Percentiles rank a stretch among this genome's conserved stretches.
Evolutionary conservation across 2,797 vertebrate species (phyloP).

Genomic region (Neostethus bicornis): DNA sequence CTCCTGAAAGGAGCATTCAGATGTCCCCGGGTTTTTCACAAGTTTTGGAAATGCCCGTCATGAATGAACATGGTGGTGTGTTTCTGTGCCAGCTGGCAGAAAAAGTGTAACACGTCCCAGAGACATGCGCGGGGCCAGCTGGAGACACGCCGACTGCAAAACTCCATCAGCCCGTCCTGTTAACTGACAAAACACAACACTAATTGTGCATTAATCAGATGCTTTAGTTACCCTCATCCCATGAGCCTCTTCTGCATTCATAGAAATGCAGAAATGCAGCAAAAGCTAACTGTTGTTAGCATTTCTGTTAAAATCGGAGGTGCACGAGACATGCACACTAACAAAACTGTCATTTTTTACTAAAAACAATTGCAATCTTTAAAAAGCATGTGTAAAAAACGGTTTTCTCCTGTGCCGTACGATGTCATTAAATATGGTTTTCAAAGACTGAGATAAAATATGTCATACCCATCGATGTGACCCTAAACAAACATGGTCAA

Average conservation of each 20-base stretch:
- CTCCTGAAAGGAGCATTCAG: conserved; percentile 65
- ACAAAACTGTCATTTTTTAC: no score
- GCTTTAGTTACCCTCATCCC: conserved; percentile 64
- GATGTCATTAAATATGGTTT: no score
- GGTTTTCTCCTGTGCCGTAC: no score
- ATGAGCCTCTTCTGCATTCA: conserved; percentile 53
- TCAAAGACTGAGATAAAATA: no score
- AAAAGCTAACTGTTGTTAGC: no score
- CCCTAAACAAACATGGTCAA: no score
- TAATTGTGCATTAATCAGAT: conserved; percentile 80
- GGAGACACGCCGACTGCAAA: conserved; percentile 74
- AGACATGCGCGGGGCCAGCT: conserved; percentile 77
- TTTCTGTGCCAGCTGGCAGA: conserved; percentile 79
- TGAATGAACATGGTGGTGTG: conserved; percentile 72
- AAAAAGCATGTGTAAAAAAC: no score
- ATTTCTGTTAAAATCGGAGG: no score
- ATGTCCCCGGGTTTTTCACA: conserved; percentile 68
- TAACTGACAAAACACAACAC: conserved; percentile 75
- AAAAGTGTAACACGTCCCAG: conserved; percentile 69
- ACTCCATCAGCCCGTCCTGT: conserved; percentile 72
- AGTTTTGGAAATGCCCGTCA: conserved; percentile 74
- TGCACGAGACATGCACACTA: no score
- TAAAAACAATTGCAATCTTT: no score
- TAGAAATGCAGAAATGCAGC: no score
- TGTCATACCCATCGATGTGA: no score